Percentiles rank a stretch among this genome's conserved stretches.
These are phyloP conservation scores for Hippopotamyrus pictus DNA, from an alignment of 2,797 vertebrate species.

Conservation along the genomic window DNA sequence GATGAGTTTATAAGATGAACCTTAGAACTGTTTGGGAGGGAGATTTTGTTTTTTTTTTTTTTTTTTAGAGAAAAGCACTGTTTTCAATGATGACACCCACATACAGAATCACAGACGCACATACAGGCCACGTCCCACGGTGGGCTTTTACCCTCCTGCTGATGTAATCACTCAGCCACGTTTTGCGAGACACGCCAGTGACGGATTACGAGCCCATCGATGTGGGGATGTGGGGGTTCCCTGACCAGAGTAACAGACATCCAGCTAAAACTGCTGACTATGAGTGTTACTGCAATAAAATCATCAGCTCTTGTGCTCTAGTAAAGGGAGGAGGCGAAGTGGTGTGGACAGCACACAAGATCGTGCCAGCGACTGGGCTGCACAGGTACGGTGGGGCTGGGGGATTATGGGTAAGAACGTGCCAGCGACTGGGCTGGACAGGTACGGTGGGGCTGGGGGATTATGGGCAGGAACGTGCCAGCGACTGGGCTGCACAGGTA, in stretches of 20 bases:
- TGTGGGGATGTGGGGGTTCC: constrained; percentile 34
- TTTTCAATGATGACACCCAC: not conserved
- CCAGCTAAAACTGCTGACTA: constrained; percentile 54
- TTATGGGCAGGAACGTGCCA: no score
- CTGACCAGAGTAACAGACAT: constrained; percentile 65
- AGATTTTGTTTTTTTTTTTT: not conserved
- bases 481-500: no score
- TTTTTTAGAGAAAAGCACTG: not conserved
- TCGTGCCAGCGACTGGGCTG: not conserved
- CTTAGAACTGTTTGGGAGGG: constrained; percentile 39
- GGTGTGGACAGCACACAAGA: not conserved
- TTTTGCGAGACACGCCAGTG: constrained; percentile 36
- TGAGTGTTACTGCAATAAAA: constrained; percentile 55
- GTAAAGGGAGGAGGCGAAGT: no score
- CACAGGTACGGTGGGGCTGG: not conserved
- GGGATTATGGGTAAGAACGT: not conserved
- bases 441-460: not conserved
- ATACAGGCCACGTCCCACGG: not conserved
- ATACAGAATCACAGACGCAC: not conserved
- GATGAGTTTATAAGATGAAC: constrained; percentile 64
- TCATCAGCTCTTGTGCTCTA: constrained; percentile 44
- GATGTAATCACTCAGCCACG: not conserved
- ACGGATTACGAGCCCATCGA: constrained; percentile 44
- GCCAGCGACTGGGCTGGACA: not conserved
- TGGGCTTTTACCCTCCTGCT: not conserved